These are phyloP conservation scores for Gymnocephalus cernua DNA, from an alignment of 2,113 vertebrate genomes.

Conservation along the genomic window DNA sequence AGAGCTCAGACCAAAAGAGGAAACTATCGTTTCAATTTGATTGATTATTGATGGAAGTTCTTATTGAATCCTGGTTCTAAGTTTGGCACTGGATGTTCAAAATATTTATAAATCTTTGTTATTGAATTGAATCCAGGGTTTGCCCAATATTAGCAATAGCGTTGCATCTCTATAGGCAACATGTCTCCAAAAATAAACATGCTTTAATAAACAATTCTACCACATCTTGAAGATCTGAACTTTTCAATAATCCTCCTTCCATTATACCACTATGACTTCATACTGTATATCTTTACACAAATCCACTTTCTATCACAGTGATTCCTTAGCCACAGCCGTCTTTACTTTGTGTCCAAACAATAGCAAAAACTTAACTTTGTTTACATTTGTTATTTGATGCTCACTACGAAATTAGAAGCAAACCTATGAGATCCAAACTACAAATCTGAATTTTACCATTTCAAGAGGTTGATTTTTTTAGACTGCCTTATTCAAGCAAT, in stretches of 20 bases:
- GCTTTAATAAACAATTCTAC: neutral
- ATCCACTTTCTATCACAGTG: neutral
- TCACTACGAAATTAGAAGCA: neutral
- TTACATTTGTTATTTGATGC: neutral
- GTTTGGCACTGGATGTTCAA: neutral
- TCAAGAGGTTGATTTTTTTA: neutral
- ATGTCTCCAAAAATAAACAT: neutral
- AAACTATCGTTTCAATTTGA: slow-evolving; percentile 10
- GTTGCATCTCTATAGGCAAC: neutral
- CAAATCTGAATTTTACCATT: neutral
- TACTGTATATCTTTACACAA: neutral
- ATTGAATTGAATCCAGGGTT: neutral
- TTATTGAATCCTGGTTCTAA: neutral
- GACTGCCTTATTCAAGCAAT: neutral
- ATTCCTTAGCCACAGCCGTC: neutral
- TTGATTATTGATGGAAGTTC: slow-evolving; percentile 1
- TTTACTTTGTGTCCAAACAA: neutral
- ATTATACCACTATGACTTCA: neutral
- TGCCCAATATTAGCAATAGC: neutral
- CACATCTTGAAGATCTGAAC: neutral
- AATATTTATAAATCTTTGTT: neutral
- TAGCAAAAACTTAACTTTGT: neutral
- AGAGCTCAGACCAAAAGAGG: neutral
- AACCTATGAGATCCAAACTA: neutral
- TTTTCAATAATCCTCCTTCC: neutral